Percentiles rank a stretch among this genome's conserved stretches.
These are phyloP conservation scores for Unio pictorum DNA, from an alignment of 2,888 invertebrate genomes.

Conservation along the genomic window DNA sequence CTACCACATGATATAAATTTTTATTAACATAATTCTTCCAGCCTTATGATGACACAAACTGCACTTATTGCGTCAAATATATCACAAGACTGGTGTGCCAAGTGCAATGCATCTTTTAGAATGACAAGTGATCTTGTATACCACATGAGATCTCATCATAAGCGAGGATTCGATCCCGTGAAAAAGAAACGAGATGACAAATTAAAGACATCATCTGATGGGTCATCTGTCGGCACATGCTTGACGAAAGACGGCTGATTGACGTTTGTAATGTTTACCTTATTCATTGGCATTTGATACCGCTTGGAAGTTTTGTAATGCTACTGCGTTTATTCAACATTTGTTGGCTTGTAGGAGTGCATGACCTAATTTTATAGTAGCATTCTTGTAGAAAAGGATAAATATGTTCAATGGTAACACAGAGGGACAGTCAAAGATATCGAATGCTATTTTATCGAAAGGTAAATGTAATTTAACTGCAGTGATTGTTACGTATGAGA, in stretches of 20 bases:
- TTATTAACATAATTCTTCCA: slow-evolving; percentile 75
- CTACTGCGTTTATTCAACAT: too few species aligned
- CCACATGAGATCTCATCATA: slow-evolving; percentile 86
- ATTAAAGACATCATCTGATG: slow-evolving; percentile 92
- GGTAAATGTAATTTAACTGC: too few species aligned
- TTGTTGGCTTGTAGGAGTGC: too few species aligned
- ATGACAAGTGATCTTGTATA: slow-evolving; percentile 99
- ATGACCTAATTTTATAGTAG: too few species aligned
- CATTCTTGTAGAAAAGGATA: too few species aligned
- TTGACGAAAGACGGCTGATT: slow-evolving; percentile 12
- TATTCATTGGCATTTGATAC: too few species aligned
- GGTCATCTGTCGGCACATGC: slow-evolving; percentile 96
- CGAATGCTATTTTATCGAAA: too few species aligned
- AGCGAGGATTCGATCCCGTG: slow-evolving; percentile 69
- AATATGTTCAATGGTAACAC: too few species aligned
- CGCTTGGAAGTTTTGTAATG: too few species aligned
- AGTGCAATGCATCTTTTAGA: slow-evolving; percentile 96
- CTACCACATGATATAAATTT: slow-evolving; percentile 69
- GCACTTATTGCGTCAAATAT: slow-evolving; percentile 7
- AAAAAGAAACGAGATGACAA: slow-evolving; percentile 88
- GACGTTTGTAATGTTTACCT: too few species aligned
- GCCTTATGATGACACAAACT: slow-evolving; percentile 27
- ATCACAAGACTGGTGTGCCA: slow-evolving; percentile 94
- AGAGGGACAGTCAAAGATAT: too few species aligned
- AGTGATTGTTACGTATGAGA: too few species aligned